These are phyloP conservation scores for Spinus olivaceus DNA, from an alignment of 2,797 vertebrate genomes.

Conservation along the genomic window DNA sequence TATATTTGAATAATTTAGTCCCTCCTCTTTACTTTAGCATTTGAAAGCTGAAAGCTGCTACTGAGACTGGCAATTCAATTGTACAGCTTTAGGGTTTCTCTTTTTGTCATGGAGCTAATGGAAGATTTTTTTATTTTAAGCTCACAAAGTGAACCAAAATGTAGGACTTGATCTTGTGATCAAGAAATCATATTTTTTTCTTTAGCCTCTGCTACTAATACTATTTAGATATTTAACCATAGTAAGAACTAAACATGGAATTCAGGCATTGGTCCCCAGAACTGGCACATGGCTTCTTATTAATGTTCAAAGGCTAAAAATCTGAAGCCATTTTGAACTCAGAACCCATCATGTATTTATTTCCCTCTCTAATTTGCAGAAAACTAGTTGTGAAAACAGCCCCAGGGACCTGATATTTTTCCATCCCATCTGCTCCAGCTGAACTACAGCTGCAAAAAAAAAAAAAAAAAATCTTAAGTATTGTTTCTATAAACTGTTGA, in stretches of 20 bases:
- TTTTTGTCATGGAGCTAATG: neutral
- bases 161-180: neutral
- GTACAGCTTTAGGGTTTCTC: slow-evolving; percentile 24
- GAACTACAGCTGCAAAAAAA: slow-evolving; percentile 74
- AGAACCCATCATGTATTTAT: slow-evolving; percentile 65
- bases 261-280: neutral
- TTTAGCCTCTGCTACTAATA: neutral
- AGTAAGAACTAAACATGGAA: neutral
- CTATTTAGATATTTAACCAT: neutral
- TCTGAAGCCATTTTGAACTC: slow-evolving; percentile 70
- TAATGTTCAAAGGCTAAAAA: slow-evolving; percentile 70
- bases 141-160: slow-evolving; percentile 22
- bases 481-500: slow-evolving; percentile 75
- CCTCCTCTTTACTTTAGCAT: neutral
- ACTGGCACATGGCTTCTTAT: slow-evolving; percentile 40
- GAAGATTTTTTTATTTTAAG: neutral
- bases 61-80: slow-evolving; percentile 12
- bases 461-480: slow-evolving; percentile 37
- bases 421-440: slow-evolving; percentile 72
- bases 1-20: neutral
- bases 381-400: slow-evolving; percentile 71
- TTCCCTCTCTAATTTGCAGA: slow-evolving; percentile 76
- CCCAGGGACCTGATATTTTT: slow-evolving; percentile 64
- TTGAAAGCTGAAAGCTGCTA: neutral
- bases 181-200: neutral